Percentiles rank a stretch among this genome's conserved stretches.
Conservation (phyloP, 2,888 invertebrate genomes). For the Tachina lurida region DNA sequence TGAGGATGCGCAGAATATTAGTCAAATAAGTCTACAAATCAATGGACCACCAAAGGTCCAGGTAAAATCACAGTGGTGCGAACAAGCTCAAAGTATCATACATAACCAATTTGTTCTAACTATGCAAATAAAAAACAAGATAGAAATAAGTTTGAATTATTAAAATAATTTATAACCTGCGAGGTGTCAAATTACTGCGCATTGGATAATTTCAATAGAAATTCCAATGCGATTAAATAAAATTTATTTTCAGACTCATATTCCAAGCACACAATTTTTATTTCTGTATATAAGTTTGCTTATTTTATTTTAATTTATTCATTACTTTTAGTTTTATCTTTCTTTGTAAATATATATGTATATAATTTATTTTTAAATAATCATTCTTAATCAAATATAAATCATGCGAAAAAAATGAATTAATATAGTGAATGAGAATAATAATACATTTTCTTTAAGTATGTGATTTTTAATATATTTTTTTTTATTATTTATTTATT, state of each 20-base stretch:
- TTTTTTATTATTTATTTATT: constrained; percentile 1
- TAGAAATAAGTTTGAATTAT: no score
- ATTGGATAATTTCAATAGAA: no score
- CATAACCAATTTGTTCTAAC: no score
- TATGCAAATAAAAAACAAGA: no score
- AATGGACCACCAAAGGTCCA: no score
- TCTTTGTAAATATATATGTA: constrained; percentile 27
- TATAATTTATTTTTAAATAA: constrained; percentile 57
- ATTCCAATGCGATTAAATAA: not conserved
- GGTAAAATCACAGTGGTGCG: no score
- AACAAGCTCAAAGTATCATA: no score
- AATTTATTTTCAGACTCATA: constrained; percentile 24
- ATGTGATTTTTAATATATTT: constrained; percentile 9
- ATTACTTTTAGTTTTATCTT: not conserved
- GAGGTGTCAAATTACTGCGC: no score
- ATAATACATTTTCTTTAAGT: constrained; percentile 48
- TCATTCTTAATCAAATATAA: constrained; percentile 56
- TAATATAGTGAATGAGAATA: constrained; percentile 38
- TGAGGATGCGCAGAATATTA: no score
- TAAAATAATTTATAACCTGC: no score
- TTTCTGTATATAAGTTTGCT: constrained; percentile 24
- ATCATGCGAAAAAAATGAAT: constrained; percentile 41
- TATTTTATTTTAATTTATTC: constrained; percentile 22
- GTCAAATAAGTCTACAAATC: no score
- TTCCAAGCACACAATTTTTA: not conserved